Evolutionary conservation across 2,888 invertebrate species (phyloP).

Genomic region (Allacma fusca): DNA sequence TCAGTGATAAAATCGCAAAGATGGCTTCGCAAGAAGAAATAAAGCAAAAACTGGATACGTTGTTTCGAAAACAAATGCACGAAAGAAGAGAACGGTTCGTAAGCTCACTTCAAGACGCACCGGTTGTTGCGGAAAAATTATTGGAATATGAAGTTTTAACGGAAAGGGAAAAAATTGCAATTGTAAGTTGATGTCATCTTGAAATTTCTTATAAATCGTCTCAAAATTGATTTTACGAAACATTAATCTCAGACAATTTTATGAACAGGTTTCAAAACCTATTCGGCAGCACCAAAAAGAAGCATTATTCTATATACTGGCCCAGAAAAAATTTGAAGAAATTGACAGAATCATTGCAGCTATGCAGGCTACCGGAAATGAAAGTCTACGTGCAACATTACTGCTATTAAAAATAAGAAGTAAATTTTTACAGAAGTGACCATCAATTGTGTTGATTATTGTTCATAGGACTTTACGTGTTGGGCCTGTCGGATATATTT

Average conservation of each 20-base stretch:
- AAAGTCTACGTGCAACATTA: slow-evolving; percentile 5
- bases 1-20: background rate
- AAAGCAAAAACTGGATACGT: background rate
- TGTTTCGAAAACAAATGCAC: background rate
- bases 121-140: background rate
- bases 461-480: too few species aligned
- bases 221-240: background rate
- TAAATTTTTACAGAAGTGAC: background rate
- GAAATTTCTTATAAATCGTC: background rate
- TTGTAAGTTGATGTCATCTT: background rate
- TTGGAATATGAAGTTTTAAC: background rate
- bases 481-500: too few species aligned
- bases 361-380: slow-evolving; percentile 13
- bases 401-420: slow-evolving; percentile 24
- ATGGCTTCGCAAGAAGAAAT: background rate
- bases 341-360: slow-evolving; percentile 34
- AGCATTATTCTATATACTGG: slow-evolving; percentile 14
- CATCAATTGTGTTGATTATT: too few species aligned
- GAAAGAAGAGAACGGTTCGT: background rate
- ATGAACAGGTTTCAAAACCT: too few species aligned
- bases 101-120: background rate
- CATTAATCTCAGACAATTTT: too few species aligned
- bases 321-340: slow-evolving; percentile 17
- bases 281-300: slow-evolving; percentile 32
- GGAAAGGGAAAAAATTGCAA: background rate